Evolutionary conservation across 1,140 invertebrate species (phyloP).

Genomic region (Caenorhabditis inopinata): DNA sequence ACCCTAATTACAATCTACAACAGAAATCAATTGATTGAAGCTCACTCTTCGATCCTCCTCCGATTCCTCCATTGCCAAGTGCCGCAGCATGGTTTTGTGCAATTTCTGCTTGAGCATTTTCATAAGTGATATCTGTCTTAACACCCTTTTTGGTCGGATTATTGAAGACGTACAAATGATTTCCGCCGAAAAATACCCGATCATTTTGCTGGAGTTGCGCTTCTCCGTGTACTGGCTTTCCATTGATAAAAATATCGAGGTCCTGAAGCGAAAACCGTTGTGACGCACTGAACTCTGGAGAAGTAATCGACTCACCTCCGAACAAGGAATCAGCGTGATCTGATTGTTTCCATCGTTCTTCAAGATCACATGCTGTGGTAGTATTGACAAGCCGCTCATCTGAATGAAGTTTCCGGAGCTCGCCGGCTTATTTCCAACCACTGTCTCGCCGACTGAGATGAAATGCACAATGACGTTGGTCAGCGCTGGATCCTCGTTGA

Average conservation of each 20-base stretch:
- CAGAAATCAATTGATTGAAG: too few relatives aligned
- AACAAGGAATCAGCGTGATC: constrained; percentile 68
- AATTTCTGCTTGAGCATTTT: constrained; percentile 72
- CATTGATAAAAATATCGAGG: constrained; percentile 71
- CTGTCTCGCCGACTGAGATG: constrained; percentile 67
- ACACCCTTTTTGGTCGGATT: constrained; percentile 66
- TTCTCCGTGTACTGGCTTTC: constrained; percentile 68
- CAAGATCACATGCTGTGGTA: constrained; percentile 71
- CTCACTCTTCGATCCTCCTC: constrained; percentile 44
- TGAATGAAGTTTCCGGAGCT: constrained; percentile 66
- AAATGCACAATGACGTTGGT: constrained; percentile 72
- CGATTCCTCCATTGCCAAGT: constrained; percentile 32
- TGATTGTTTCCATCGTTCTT: constrained; percentile 67
- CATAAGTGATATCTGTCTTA: constrained; percentile 69
- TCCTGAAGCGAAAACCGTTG: constrained; percentile 52
- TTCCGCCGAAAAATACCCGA: constrained; percentile 72
- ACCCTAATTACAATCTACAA: too few relatives aligned
- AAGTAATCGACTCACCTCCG: neutral
- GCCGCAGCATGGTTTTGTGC: constrained; percentile 70
- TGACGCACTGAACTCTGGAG: too few relatives aligned
- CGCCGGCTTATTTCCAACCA: constrained; percentile 49
- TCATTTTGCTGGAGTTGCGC: constrained; percentile 71
- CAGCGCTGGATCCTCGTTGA: constrained; percentile 72
- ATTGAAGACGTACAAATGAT: constrained; percentile 72
- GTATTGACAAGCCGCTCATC: constrained; percentile 72